A percentile compares a stretch with the other conserved stretches of the same genome.
These are phyloP conservation scores for Apogon talboti DNA, from an alignment of 2,797 vertebrate species.

Conservation along the genomic window DNA sequence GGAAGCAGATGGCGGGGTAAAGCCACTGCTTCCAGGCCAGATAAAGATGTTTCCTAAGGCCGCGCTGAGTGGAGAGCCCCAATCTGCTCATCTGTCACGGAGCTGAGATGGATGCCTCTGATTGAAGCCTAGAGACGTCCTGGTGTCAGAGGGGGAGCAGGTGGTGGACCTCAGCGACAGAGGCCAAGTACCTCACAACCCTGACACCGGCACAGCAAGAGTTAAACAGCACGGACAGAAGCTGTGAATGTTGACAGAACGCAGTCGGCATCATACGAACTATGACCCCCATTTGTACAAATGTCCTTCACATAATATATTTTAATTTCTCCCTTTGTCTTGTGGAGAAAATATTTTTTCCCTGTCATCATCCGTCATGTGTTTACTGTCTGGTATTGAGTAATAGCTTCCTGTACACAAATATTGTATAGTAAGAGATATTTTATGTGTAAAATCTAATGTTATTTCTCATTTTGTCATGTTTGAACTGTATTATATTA, in stretches of 20 bases:
- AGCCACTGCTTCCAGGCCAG: slow-evolving; percentile 65
- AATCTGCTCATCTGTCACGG: slow-evolving; percentile 62
- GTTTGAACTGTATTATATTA: no score
- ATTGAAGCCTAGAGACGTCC: slow-evolving; percentile 49
- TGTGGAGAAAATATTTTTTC: no score
- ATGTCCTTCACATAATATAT: no score
- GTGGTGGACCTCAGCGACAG: slow-evolving; percentile 62
- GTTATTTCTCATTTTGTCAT: no score
- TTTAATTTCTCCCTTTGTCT: no score
- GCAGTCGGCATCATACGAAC: no score
- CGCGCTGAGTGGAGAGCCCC: slow-evolving; percentile 52
- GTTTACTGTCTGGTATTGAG: no score
- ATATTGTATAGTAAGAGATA: no score
- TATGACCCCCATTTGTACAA: no score
- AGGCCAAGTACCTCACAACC: slow-evolving; percentile 49
- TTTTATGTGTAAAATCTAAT: no score
- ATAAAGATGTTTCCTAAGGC: slow-evolving; percentile 75
- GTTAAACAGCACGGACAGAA: slow-evolving; percentile 12
- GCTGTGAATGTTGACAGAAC: not conserved
- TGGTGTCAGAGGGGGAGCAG: slow-evolving; percentile 61
- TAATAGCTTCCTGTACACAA: no score
- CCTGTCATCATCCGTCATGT: no score
- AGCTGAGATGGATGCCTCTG: slow-evolving; percentile 68
- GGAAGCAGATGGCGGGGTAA: slow-evolving; percentile 74
- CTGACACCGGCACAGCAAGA: slow-evolving; percentile 25